phyloP scores from a whole-genome alignment of 2,888 invertebrate species.

The Papilio protenor region DNA sequence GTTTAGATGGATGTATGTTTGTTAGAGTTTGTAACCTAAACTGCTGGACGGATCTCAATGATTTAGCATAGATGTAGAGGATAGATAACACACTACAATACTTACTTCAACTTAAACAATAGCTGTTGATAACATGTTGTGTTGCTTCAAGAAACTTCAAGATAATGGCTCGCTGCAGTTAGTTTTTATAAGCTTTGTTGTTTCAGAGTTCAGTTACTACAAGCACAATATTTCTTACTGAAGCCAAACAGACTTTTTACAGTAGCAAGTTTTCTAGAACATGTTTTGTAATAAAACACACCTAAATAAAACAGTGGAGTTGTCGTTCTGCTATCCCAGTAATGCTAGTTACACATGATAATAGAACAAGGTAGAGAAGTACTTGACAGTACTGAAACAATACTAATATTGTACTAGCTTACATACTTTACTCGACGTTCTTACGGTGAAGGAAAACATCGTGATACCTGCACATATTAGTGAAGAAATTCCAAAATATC shows the following conservation, averaged over 20 bases:
- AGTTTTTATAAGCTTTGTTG: slow-evolving; percentile 26
- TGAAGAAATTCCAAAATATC: too few relatives aligned
- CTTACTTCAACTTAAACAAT: not conserved
- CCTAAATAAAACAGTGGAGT: not conserved
- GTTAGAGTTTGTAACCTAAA: too few relatives aligned
- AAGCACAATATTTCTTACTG: slow-evolving; percentile 22
- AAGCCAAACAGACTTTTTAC: slow-evolving; percentile 4
- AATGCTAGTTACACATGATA: not conserved
- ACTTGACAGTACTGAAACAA: not conserved
- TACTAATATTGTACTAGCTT: not conserved
- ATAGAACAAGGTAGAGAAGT: not conserved
- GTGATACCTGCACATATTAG: too few relatives aligned
- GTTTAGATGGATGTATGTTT: too few relatives aligned
- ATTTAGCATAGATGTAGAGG: too few relatives aligned
- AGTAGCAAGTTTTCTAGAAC: not conserved
- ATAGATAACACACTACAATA: not conserved
- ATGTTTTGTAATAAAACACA: not conserved
- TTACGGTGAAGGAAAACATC: too few relatives aligned
- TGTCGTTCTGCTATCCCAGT: not conserved
- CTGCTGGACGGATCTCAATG: too few relatives aligned
- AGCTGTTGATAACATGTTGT: slow-evolving; percentile 6
- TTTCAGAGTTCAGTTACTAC: slow-evolving; percentile 13
- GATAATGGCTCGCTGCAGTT: slow-evolving; percentile 11
- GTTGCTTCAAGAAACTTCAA: slow-evolving; percentile 18
- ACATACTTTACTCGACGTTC: not conserved